A percentile compares a stretch with the other conserved stretches of the same genome.
These are phyloP conservation scores for Mycteria americana DNA, from an alignment of 2,797 vertebrate species.

Conservation along the genomic window DNA sequence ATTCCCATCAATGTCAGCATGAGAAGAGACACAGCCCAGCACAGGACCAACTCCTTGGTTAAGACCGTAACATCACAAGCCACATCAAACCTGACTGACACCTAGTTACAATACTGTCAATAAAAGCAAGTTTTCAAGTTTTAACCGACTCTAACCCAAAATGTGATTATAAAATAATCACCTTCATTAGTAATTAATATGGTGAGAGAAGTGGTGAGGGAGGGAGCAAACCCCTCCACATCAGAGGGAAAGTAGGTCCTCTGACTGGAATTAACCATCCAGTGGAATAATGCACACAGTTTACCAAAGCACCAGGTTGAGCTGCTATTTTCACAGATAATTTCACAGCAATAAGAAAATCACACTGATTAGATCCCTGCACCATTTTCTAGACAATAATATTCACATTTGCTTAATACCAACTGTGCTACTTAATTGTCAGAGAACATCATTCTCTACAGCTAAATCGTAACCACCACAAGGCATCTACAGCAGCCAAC, in stretches of 20 bases:
- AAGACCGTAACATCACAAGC: not conserved
- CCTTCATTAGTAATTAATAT: not conserved
- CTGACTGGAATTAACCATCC: not conserved
- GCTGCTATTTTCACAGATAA: constrained; percentile 20
- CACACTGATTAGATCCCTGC: not conserved
- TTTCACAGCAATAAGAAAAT: constrained; percentile 44
- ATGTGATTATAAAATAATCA: not conserved
- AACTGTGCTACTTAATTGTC: constrained; percentile 14
- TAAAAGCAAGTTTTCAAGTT: not conserved
- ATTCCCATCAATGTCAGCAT: not conserved
- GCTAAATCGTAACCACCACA: not conserved
- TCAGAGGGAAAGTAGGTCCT: not conserved
- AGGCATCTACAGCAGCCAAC: not conserved
- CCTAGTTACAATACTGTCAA: not conserved
- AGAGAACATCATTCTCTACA: constrained; percentile 12
- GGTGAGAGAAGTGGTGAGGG: not conserved
- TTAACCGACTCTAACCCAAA: not conserved
- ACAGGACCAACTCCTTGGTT: not conserved
- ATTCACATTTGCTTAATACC: constrained; percentile 28
- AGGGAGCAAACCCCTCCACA: not conserved
- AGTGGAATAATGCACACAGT: not conserved
- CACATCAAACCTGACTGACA: not conserved
- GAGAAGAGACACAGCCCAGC: not conserved
- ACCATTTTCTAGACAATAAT: constrained; percentile 19
- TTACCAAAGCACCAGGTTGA: not conserved